phyloP scores from a whole-genome alignment of 1,140 invertebrate species.

The Drosophila novamexicana region DNA sequence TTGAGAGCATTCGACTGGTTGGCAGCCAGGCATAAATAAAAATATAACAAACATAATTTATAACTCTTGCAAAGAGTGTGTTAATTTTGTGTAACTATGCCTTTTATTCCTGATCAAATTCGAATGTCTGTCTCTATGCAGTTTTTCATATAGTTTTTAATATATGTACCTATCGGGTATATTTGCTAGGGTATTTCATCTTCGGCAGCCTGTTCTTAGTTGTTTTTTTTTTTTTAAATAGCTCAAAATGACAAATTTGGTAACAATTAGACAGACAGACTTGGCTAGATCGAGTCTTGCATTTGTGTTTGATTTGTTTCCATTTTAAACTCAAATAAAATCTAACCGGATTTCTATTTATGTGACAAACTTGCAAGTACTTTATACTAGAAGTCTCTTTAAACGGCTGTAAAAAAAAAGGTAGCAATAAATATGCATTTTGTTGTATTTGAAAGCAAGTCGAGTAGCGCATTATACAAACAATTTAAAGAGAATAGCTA shows the following conservation, averaged over 20 bases:
- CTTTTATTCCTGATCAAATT: no score
- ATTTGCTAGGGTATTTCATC: no score
- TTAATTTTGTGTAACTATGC: no score
- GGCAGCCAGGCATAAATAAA: no score
- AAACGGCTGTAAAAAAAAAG: not conserved
- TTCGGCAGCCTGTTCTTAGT: no score
- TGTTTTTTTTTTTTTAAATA: not conserved
- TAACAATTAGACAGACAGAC: not conserved
- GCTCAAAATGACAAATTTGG: not conserved
- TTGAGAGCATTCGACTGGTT: not conserved
- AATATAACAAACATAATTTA: no score
- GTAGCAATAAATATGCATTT: constrained; percentile 13
- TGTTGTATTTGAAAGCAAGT: constrained; percentile 20
- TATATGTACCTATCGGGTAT: no score
- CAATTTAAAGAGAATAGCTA: constrained; percentile 10
- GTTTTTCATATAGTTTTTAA: no score
- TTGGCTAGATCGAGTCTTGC: not conserved
- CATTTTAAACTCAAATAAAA: not conserved
- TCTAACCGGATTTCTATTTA: no score
- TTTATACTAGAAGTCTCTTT: not conserved
- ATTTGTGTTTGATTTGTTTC: not conserved
- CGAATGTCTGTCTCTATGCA: no score
- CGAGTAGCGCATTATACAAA: constrained; percentile 12
- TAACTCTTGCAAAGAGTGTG: not conserved
- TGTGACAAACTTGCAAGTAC: not conserved